Base-by-base conservation (phyloP, 2,888 invertebrate species). In the Piscicola geometra region DNA sequence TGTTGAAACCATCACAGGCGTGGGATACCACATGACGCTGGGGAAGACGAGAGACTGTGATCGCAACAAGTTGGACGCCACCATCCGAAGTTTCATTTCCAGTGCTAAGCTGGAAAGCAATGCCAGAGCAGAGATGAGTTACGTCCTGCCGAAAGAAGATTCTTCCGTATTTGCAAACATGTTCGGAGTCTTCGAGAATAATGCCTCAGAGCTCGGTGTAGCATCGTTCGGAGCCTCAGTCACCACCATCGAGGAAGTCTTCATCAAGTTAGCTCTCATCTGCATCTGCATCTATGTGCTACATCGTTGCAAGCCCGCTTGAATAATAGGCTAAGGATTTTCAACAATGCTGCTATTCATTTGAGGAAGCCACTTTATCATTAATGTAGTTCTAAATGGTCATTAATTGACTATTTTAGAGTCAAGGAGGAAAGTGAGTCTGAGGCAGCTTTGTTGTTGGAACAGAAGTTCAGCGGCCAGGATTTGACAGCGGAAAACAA, bases 241-340 rank as follows among this genome's bases (percentile, higher is more conserved):
- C 25, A 93, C 93, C 0, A 92, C 93, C 0, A 87, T 94, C 86
- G 94, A 94, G 86, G 94, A 94, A 86, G 94, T 94, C 5, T 85
- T 85, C 77, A 79, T 85, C 15, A 83, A 82, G 85, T 84, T 78
- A 78, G 81, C 9, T 25, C n/a, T 47, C 21, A 47, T n/a, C n/a
- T n/a, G n/a, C n/a, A n/a, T n/a, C n/a, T n/a, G n/a, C n/a, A n/a
- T n/a, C n/a, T n/a, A n/a, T n/a, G n/a, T n/a, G n/a, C n/a, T n/a
- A n/a, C n/a, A n/a, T n/a, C n/a, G n/a, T n/a, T n/a, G n/a, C n/a
- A n/a, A n/a, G n/a, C n/a, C n/a, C n/a, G n/a, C n/a, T n/a, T n/a
- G n/a, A n/a, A n/a, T n/a, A n/a, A n/a, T n/a, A n/a, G n/a, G n/a
- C n/a, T n/a, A n/a, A n/a, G n/a, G n/a, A n/a, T n/a, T n/a, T n/a